Base-by-base conservation (phyloP, 1,140 invertebrate species). In the Copidosoma floridanum region DNA sequence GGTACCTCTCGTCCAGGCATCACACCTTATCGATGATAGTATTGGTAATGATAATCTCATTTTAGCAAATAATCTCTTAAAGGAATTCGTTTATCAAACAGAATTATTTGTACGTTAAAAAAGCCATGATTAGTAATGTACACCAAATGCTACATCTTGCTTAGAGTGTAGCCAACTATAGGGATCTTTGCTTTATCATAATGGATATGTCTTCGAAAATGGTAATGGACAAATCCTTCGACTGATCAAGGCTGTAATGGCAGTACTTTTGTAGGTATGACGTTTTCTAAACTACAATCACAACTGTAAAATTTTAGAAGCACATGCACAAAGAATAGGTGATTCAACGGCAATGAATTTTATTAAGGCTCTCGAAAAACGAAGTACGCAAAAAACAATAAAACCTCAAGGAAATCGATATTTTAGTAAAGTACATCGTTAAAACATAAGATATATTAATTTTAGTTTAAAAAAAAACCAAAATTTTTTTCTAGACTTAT, bases 1-100 rank as follows among this genome's bases (percentile, higher is more conserved):
- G 59, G 6, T 46, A 43, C 26, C 48, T 44, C 52, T 67, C n/a
- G 63, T 67, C 7, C 20, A 16, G 54, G 65, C 61, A 29, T 43
- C 56, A 26, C 60, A 54, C 26, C 55, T 66, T 44, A 40, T 66
- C 23, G 35, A 61, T 64, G 54, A 32, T 26, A 21, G 10, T 29
- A 61, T 66, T 23, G 60, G 21, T 37, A 60, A n/a, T n/a, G 27
- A 46, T 3, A 29, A 61, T 37, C 5, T 66, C 27, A 20, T 14
- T 43, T 8, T 23, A 37, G 43, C 54, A 5, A 23, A 65, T 20
- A 10, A 35, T 1, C 43, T 65, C 16, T 40, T 65, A 14, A 38
- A 48, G 44, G 38, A 46, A 18, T 66, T 66, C 46, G 65, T 63
- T 12, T 8, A 32, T 6, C 12, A 55, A n/a, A 51, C 51, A 1